Evolutionary conservation across 2,888 invertebrate species (phyloP), one percentile per base, ranked within the genome.

Genomic region (Cristatella mucedo): DNA sequence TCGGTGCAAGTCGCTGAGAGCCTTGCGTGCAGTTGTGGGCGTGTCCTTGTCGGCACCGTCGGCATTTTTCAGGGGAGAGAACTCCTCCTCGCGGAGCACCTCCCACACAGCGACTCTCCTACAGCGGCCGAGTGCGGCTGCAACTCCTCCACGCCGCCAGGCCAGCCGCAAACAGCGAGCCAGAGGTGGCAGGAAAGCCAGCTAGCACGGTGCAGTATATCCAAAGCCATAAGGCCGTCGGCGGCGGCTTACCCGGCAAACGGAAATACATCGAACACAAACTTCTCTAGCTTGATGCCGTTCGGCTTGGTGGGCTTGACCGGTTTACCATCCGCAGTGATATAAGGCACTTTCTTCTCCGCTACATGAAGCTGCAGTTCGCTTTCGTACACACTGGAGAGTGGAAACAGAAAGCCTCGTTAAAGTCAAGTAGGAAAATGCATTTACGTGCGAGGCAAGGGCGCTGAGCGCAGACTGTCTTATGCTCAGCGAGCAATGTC

Each of bases 261-360:
- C 56, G 82, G 82, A 59, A 99, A 97, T 0, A 95, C 91, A 66
- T 99, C 97, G 63, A 99, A 99, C 7, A 99, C 83, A 63, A 99
- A 99, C 66, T 95, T 97, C 60, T 99, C 97, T 68, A 99, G 80
- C 70, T 99, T 99, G 48, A 97, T 85, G 7, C 95, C 97, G 55
- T 97, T 97, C 0, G 86, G 78, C 45, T 76, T 74, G 0, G 75
- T 73, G 0, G 97, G 93, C 46, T 75, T 77, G 18, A 61, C 45
- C 6, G 46, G 43, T 33, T 75, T 71, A 15, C 75, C 69, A 2
- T 85, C 84, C n/a, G 55, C 50, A 57, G 84, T 78, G 0, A 87
- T 70, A 52, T 75, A 80, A 0, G 91, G 80, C 48, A 99, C 93
- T 70, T 97, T 97, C 71, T 99, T 99, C 59, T 85, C 84, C 4